These are phyloP conservation scores for Glyptemys insculpta DNA, from an alignment of 2,797 vertebrate species.

Conservation along the genomic window DNA sequence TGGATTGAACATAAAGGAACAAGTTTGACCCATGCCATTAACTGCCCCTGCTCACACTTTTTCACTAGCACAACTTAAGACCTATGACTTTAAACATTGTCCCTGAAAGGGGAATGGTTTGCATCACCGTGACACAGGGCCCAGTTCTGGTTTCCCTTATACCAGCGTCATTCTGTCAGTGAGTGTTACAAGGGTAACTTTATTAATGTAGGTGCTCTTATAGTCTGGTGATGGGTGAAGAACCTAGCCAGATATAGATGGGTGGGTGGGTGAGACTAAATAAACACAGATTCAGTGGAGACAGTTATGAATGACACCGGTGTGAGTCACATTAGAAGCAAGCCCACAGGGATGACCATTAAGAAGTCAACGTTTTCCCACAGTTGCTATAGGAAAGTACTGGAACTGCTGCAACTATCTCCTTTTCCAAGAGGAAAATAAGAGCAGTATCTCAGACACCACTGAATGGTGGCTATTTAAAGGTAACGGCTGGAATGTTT, in stretches of 20 bases:
- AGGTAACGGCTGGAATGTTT: neutral
- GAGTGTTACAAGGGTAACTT: constrained; percentile 27
- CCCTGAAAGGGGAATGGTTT: constrained; percentile 15
- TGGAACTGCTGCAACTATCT: constrained; percentile 56
- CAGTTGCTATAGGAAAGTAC: constrained; percentile 27
- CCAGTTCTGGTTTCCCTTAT: constrained; percentile 28
- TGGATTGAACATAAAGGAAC: constrained; percentile 36
- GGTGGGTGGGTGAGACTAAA: constrained; percentile 66
- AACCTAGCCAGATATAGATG: constrained; percentile 1
- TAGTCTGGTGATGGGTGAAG: neutral
- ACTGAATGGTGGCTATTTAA: neutral
- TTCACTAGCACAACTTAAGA: constrained; percentile 4
- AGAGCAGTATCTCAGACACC: neutral
- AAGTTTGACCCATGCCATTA: neutral
- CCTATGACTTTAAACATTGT: neutral
- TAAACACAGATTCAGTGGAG: constrained; percentile 59
- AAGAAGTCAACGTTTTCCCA: constrained; percentile 16
- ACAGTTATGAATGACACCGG: neutral
- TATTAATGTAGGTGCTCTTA: constrained; percentile 28
- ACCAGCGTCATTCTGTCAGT: neutral
- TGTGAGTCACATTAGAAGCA: constrained; percentile 27
- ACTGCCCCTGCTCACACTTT: neutral
- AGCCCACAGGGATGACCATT: neutral
- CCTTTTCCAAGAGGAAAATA: constrained; percentile 50
- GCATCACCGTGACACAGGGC: constrained; percentile 18